Conservation (phyloP, 1,140 invertebrate species). For the Anagrus nilaparvatae region DNA sequence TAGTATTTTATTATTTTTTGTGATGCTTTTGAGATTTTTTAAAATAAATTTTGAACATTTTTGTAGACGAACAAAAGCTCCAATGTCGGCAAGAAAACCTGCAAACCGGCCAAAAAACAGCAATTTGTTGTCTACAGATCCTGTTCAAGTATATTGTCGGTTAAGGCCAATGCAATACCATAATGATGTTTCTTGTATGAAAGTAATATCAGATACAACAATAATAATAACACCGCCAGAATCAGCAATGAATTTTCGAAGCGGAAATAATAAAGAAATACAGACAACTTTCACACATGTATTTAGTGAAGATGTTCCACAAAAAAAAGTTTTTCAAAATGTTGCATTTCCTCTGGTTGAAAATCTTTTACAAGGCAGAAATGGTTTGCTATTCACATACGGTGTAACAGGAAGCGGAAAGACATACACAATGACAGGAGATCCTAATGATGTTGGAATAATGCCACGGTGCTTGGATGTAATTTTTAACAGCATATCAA, state of each 20-base stretch:
- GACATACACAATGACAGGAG: constrained; percentile 89
- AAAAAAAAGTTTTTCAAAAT: constrained; percentile 76
- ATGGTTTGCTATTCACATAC: constrained; percentile 89
- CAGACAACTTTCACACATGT: constrained; percentile 75
- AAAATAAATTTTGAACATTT: constrained; percentile 3
- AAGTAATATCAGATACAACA: constrained; percentile 57
- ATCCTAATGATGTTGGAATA: constrained; percentile 68
- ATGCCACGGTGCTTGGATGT: constrained; percentile 83
- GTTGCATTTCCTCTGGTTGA: constrained; percentile 82
- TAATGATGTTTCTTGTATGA: constrained; percentile 59
- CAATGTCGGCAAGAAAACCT: constrained; percentile 28
- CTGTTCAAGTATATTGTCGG: constrained; percentile 79
- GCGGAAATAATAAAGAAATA: constrained; percentile 53
- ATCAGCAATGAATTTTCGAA: constrained; percentile 50
- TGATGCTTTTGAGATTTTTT: constrained; percentile 6
- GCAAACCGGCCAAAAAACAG: constrained; percentile 21
- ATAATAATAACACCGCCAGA: constrained; percentile 58
- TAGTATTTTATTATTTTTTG: background rate
- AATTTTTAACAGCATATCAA: constrained; percentile 80
- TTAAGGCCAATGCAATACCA: constrained; percentile 62
- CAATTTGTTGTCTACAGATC: constrained; percentile 43
- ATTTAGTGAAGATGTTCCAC: constrained; percentile 66
- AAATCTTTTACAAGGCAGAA: constrained; percentile 68
- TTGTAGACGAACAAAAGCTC: constrained; percentile 31
- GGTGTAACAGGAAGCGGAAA: constrained; percentile 95